Base-by-base conservation (phyloP, 2,888 invertebrate species). In the Mythimna ferrago region DNA sequence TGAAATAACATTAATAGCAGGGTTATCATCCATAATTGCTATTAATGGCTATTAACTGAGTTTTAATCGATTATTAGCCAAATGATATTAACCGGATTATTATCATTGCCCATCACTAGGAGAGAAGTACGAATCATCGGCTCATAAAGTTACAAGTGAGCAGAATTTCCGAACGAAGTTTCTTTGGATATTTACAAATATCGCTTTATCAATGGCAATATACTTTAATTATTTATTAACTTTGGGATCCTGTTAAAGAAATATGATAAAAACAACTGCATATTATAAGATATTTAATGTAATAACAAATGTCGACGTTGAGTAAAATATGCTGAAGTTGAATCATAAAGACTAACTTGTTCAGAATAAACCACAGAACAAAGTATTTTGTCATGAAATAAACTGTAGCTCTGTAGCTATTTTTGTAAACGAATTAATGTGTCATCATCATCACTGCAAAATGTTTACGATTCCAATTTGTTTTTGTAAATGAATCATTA, bases 391-490 rank as follows among this genome's bases (percentile, higher is more conserved):
- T 26, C 26, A 26, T 26, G 26, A 26, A 2, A 26, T 26, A 26
- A 26, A 26, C 26, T 26, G 26, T 26, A 26, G 26, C 26, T 26
- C 26, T 11, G 41, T 2, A 62, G n/a, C 61, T 6, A 21, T 51
- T 6, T 57, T 60, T 53, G 19, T 63, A 53, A 61, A 65, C 64
- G 2, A 35, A 11, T 14, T 5, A 38, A 21, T 44, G 79, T 71
- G 79, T 71, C 72, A 48, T 48, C 32, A 14, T 48, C 48, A 48
- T 3, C 6, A 79, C 6, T 62, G 16, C 14, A 32, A 53, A 51
- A 78, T 69, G 56, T 38, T 69, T 54, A 66, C 35, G 44, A 80
- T 16, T 32, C n/a, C 14, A 21, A 70, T 72, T 83, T 82, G 76
- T 81, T 78, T 69, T 73, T 57, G 41, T 62, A 56, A 62, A 71